A percentile compares a stretch with the other conserved stretches of the same genome.
Evolutionary conservation across 2,113 vertebrate species (phyloP).

Genomic region (Murina feae): DNA sequence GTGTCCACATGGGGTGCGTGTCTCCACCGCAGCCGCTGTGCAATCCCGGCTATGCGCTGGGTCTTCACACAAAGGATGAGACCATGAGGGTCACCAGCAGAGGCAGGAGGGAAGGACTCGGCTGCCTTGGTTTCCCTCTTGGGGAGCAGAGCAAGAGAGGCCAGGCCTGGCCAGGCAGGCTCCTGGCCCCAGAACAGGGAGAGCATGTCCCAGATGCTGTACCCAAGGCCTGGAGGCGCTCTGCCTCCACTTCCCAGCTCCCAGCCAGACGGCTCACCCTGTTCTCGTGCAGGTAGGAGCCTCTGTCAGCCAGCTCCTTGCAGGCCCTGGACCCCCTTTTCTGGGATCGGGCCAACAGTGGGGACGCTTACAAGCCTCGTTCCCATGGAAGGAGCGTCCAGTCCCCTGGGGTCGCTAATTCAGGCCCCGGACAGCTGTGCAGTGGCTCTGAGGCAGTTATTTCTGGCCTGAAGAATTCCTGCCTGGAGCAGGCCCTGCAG

Average conservation of each 20-base stretch:
- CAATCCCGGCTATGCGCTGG: background rate
- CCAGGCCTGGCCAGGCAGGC: background rate
- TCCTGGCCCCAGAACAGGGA: background rate
- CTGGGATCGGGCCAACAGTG: background rate
- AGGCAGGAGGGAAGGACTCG: background rate
- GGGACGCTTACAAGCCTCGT: background rate
- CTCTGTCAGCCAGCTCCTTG: background rate
- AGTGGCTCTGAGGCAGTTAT: slow-evolving; percentile 30
- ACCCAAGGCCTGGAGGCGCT: background rate
- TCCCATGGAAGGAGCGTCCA: slow-evolving; percentile 33
- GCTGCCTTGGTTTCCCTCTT: fast-evolving
- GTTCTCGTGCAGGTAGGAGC: background rate
- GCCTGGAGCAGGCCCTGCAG: background rate
- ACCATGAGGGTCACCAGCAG: fast-evolving
- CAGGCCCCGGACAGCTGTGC: slow-evolving; percentile 37
- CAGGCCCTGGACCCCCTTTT: background rate
- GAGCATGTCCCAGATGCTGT: background rate
- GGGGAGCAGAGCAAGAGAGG: background rate
- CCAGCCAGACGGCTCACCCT: background rate
- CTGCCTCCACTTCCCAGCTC: background rate
- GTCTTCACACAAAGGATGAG: background rate
- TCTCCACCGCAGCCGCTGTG: fast-evolving
- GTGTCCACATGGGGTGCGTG: fast-evolving
- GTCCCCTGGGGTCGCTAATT: slow-evolving; percentile 64
- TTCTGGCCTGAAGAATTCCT: slow-evolving; percentile 71